A percentile compares a stretch with the other conserved stretches of the same genome.
These are phyloP conservation scores for Tylochromis polylepis DNA, from an alignment of 2,113 vertebrate species.

Conservation along the genomic window DNA sequence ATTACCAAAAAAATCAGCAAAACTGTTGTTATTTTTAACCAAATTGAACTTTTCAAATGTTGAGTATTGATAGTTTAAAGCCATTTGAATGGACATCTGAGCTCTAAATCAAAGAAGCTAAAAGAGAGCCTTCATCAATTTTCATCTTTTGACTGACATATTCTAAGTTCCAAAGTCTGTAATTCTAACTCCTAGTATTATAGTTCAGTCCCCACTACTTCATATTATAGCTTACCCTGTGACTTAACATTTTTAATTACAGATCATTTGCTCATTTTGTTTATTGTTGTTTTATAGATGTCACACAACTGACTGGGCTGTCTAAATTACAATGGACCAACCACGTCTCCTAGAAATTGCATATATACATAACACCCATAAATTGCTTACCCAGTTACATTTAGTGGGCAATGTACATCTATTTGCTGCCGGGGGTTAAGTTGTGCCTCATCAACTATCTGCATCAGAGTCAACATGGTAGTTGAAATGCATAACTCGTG, in stretches of 20 bases:
- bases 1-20: background rate
- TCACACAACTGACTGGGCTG: background rate
- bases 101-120: background rate
- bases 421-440: background rate
- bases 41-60: background rate
- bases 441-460: background rate
- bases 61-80: background rate
- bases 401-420: background rate
- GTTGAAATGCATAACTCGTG: background rate
- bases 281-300: background rate
- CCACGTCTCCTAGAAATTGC: background rate
- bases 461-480: background rate
- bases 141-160: background rate
- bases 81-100: background rate
- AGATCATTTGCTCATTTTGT: background rate
- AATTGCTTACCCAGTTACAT: background rate
- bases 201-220: background rate
- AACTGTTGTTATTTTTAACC: background rate
- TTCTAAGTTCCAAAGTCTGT: background rate
- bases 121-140: background rate
- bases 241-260: background rate
- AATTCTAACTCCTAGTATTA: background rate
- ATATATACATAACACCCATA: background rate
- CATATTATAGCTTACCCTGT: background rate
- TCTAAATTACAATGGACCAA: background rate